Evolutionary conservation across 1,140 invertebrate species (phyloP).

Genomic region (Drosophila tsacasi): DNA sequence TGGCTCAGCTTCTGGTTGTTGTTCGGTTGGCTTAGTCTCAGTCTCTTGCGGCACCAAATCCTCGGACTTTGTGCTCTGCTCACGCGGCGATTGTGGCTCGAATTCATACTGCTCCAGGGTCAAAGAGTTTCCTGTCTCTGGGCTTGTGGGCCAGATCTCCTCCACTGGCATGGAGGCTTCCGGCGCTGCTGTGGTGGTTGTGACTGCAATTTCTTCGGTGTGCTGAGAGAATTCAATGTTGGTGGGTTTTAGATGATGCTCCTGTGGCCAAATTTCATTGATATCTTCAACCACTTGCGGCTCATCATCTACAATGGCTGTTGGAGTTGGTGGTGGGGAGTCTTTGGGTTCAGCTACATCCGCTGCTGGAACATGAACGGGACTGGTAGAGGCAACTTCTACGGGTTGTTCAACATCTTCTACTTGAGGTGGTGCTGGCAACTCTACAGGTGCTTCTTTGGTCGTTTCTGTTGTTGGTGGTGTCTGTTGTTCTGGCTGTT

Average conservation of each 20-base stretch:
- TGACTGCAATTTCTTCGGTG: slow-evolving; percentile 29
- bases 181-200: slow-evolving; percentile 5
- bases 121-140: slow-evolving; percentile 76
- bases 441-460: slow-evolving; percentile 80
- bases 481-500: slow-evolving; percentile 68
- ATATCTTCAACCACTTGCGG: slow-evolving; percentile 70
- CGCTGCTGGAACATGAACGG: slow-evolving; percentile 76
- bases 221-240: slow-evolving; percentile 83
- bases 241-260: slow-evolving; percentile 74
- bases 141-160: slow-evolving; percentile 77
- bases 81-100: slow-evolving; percentile 49
- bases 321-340: slow-evolving; percentile 15
- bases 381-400: slow-evolving; percentile 77
- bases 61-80: slow-evolving; percentile 31
- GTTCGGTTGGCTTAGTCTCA: not conserved
- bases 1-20: slow-evolving; percentile 13
- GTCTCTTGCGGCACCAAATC: slow-evolving; percentile 15
- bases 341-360: slow-evolving; percentile 52
- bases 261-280: slow-evolving; percentile 78
- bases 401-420: slow-evolving; percentile 82
- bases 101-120: slow-evolving; percentile 71
- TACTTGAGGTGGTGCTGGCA: slow-evolving; percentile 84
- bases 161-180: slow-evolving; percentile 60
- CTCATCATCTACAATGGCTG: slow-evolving; percentile 24
- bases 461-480: slow-evolving; percentile 67